These are phyloP conservation scores for Idris sp. DNA, from an alignment of 1,140 invertebrate species.

Conservation along the genomic window DNA sequence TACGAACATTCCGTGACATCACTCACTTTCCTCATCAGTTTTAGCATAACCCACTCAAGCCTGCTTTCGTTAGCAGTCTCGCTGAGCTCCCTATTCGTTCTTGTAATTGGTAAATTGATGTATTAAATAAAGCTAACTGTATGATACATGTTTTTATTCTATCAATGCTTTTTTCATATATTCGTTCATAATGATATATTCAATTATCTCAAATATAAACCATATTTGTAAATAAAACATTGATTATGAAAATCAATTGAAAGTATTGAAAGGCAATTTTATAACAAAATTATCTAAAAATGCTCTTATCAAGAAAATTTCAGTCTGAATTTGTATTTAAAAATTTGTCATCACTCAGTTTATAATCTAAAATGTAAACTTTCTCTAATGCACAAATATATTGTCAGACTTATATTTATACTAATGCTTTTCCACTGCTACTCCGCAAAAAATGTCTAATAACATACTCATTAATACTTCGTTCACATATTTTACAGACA, in stretches of 20 bases:
- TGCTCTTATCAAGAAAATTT: too few species aligned
- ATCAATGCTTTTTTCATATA: constrained; percentile 5
- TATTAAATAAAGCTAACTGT: constrained; percentile 42
- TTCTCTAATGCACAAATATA: too few species aligned
- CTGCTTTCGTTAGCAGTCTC: constrained; percentile 48
- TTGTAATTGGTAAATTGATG: constrained; percentile 51
- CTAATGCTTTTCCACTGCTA: not conserved
- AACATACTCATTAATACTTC: constrained; percentile 5
- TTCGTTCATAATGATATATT: constrained; percentile 27
- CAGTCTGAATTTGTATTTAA: too few species aligned
- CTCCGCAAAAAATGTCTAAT: constrained; percentile 4
- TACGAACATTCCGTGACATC: constrained; percentile 46
- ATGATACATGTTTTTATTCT: constrained; percentile 32
- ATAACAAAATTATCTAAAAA: too few species aligned
- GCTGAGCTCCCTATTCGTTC: constrained; percentile 42
- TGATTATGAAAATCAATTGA: too few species aligned
- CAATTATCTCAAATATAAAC: too few species aligned
- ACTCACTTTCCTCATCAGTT: constrained; percentile 53
- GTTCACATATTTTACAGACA: constrained; percentile 22
- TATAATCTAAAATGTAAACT: too few species aligned
- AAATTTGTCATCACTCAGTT: too few species aligned
- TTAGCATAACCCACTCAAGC: constrained; percentile 44
- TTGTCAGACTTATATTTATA: too few species aligned
- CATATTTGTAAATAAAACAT: constrained; percentile 1
- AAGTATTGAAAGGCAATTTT: too few species aligned